Base-by-base conservation (phyloP, 2,888 invertebrate species). In the Drosophila nr. medialis region DNA sequence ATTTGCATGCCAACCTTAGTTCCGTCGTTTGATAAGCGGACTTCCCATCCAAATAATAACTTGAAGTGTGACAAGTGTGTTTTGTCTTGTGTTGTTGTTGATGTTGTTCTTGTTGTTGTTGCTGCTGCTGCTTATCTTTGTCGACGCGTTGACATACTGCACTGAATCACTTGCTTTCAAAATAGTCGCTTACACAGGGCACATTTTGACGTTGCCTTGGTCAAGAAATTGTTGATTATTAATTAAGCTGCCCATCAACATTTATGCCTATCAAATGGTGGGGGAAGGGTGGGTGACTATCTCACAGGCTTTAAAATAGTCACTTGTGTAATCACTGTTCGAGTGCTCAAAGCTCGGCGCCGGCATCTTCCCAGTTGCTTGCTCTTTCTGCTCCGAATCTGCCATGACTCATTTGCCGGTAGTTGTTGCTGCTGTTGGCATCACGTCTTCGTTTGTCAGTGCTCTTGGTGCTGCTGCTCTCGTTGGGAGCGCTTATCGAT, bases 321-420 rank as follows among this genome's bases (percentile, higher is more conserved):
- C 13, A 36, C 36, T 72, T 62, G 55, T 51, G 62, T 53, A 70
- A 70, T 54, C 51, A 38, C 29, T 13, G 11, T 24, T 11, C 13
- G 36, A 51, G 42, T 32, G 40, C 27, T 11, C n/a, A 54, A 49
- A 54, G n/a, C 60, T 56, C 30, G 55, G 13, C 21, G 11, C n/a
- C 15, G 38, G n/a, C 32, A 29, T 53, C 54, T 53, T 24, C 58
- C 2, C 24, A 45, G 24, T 21, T 48, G 21, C 59, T 42, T 63
- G 62, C 24, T 38, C 24, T 55, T 55, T 48, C 38, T 50, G 50
- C 40, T 64, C 34, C 15, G 49, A 27, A 30, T 54, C 32, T 32
- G 54, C 7, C 51, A 40, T 81, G 81, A 81, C 55, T 81, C 85
- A 81, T 54, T 79, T 76, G 64, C 83, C 83, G 86, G 85, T 58